phyloP scores from a whole-genome alignment of 92 coral and sea anemone species.

The Isaurus tuberculatus region DNA sequence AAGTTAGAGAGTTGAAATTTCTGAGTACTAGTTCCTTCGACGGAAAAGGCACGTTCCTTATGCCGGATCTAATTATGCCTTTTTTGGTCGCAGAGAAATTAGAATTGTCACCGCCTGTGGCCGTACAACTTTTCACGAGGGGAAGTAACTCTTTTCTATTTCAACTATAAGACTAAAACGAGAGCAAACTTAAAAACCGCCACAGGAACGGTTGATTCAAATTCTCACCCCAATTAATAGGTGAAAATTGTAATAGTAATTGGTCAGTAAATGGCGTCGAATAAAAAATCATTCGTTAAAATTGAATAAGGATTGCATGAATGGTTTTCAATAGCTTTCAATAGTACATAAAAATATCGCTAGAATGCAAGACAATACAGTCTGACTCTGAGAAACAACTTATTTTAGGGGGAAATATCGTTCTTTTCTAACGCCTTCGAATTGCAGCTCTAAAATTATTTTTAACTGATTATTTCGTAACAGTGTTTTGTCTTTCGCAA shows the following conservation, averaged over 20 bases:
- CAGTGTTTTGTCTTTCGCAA: too few species aligned
- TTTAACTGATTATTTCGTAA: too few species aligned
- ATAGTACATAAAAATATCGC: not conserved
- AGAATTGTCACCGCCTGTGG: not conserved
- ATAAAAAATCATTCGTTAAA: not conserved
- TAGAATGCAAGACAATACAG: not conserved
- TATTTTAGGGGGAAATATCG: too few species aligned
- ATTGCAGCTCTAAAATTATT: not conserved
- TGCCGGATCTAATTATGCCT: constrained; percentile 2
- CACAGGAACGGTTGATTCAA: not conserved
- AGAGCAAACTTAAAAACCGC: not conserved
- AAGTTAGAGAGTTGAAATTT: not conserved
- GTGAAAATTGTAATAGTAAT: not conserved
- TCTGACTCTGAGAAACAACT: not conserved
- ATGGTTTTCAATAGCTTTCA: constrained; percentile 24
- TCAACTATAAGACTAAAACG: not conserved
- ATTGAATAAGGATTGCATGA: not conserved
- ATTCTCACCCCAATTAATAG: not conserved
- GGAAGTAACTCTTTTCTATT: not conserved
- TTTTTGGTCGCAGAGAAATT: constrained; percentile 11
- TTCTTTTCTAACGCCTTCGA: too few species aligned
- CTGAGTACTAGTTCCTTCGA: not conserved
- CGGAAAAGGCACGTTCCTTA: constrained; percentile 16
- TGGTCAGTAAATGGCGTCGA: not conserved
- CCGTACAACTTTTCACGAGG: not conserved